A percentile compares a stretch with the other conserved stretches of the same genome.
Conservation (phyloP, 2,888 invertebrate genomes). For the Cabera pusaria region DNA sequence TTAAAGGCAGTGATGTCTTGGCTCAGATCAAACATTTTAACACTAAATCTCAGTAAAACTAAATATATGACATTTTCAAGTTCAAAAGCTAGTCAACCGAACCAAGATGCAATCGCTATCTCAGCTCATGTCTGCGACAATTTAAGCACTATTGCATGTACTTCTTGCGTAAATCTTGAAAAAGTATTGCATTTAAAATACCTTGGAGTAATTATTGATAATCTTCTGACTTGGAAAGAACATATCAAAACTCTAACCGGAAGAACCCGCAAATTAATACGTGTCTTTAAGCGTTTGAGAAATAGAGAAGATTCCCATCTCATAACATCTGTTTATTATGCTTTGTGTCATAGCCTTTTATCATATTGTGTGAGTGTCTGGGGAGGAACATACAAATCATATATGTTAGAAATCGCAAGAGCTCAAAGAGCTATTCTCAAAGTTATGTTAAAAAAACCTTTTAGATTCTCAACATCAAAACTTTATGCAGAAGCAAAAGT, state of each 20-base stretch:
- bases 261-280: slow-evolving; percentile 1
- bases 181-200: neutral
- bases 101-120: neutral
- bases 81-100: neutral
- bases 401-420: too few relatives aligned
- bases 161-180: neutral
- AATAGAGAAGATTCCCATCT: too few relatives aligned
- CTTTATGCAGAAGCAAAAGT: too few relatives aligned
- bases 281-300: neutral
- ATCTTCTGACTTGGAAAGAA: neutral
- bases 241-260: neutral
- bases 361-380: too few relatives aligned
- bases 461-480: too few relatives aligned
- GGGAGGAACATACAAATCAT: too few relatives aligned
- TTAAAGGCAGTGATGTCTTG: neutral
- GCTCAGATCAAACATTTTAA: neutral
- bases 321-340: too few relatives aligned
- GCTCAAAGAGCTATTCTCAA: too few relatives aligned
- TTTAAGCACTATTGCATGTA: neutral
- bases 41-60: neutral
- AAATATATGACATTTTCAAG: slow-evolving; percentile 1
- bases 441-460: too few relatives aligned
- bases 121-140: neutral
- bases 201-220: neutral
- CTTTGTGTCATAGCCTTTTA: too few relatives aligned